Conservation (phyloP, 2,888 invertebrate genomes). For the Phrixothrix hirtus region DNA sequence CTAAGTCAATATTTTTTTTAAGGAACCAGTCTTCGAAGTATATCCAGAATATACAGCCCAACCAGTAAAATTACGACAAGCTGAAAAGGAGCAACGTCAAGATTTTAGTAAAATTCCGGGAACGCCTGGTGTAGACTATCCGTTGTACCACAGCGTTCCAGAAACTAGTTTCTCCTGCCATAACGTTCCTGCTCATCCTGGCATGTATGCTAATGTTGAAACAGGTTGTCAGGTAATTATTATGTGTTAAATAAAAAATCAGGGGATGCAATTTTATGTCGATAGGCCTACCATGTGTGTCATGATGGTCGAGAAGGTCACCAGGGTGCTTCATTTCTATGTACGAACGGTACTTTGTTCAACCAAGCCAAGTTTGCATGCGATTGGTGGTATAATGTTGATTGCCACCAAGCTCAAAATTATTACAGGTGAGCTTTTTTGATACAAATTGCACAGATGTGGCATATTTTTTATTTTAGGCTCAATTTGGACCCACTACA, state of each 20-base stretch:
- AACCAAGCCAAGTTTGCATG: constrained; percentile 85
- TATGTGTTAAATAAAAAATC: too few relatives aligned
- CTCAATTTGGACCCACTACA: constrained; percentile 78
- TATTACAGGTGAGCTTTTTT: constrained; percentile 68
- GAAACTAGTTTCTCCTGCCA: constrained; percentile 79
- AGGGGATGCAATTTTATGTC: too few relatives aligned
- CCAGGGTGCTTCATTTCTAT: constrained; percentile 81
- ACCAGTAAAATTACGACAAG: constrained; percentile 44
- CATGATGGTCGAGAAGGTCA: constrained; percentile 85
- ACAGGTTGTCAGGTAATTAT: constrained; percentile 78
- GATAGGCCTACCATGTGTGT: constrained; percentile 86
- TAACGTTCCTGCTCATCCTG: constrained; percentile 77
- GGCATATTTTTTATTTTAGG: constrained; percentile 57
- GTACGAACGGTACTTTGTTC: constrained; percentile 85
- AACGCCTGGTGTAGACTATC: constrained; percentile 78
- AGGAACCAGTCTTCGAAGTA: constrained; percentile 11
- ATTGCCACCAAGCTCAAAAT: constrained; percentile 74
- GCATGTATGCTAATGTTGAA: constrained; percentile 90
- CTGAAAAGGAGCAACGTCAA: constrained; percentile 70
- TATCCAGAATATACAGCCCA: constrained; percentile 17
- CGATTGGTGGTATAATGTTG: constrained; percentile 92
- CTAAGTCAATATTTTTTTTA: background rate
- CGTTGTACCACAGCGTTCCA: constrained; percentile 76
- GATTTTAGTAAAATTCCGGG: constrained; percentile 83
- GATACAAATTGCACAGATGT: background rate